These are phyloP conservation scores for Rhea americana DNA, from an alignment of 2,113 vertebrate species.

Conservation along the genomic window DNA sequence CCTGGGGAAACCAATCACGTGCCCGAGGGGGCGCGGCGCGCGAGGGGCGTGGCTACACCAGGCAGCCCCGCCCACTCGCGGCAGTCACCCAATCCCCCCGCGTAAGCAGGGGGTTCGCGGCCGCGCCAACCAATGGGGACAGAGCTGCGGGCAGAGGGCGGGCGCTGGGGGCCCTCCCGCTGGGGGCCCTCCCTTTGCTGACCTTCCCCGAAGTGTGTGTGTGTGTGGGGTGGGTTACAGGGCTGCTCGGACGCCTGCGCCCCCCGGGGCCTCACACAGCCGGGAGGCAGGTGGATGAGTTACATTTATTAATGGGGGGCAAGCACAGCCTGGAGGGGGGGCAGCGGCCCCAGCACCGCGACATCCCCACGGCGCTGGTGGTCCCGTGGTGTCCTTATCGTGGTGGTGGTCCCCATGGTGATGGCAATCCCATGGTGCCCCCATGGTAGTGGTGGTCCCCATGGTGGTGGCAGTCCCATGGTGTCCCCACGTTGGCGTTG, in stretches of 20 bases:
- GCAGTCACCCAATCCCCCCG: neutral
- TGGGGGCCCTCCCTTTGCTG: too few species aligned
- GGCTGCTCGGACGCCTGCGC: neutral
- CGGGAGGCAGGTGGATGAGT: neutral
- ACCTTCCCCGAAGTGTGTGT: too few species aligned
- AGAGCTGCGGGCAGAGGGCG: too few species aligned
- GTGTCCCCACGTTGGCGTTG: neutral
- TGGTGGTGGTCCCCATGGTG: neutral
- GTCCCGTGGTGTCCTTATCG: too few species aligned
- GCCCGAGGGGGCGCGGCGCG: neutral
- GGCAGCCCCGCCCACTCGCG: neutral
- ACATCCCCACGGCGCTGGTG: neutral
- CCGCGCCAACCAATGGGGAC: neutral
- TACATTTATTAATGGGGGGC: neutral
- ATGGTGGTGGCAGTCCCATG: neutral
- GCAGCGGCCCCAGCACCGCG: neutral
- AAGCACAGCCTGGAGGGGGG: too few species aligned
- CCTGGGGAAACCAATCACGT: neutral
- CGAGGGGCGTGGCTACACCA: too few species aligned
- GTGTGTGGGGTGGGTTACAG: too few species aligned
- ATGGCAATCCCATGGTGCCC: too few species aligned
- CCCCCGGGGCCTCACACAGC: neutral
- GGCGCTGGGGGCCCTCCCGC: too few species aligned
- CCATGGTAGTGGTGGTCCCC: too few species aligned
- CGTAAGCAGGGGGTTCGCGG: neutral